Evolutionary conservation across 2,797 vertebrate genomes (phyloP), one percentile per base, ranked within the genome.

Genomic region (Octomys mimax): DNA sequence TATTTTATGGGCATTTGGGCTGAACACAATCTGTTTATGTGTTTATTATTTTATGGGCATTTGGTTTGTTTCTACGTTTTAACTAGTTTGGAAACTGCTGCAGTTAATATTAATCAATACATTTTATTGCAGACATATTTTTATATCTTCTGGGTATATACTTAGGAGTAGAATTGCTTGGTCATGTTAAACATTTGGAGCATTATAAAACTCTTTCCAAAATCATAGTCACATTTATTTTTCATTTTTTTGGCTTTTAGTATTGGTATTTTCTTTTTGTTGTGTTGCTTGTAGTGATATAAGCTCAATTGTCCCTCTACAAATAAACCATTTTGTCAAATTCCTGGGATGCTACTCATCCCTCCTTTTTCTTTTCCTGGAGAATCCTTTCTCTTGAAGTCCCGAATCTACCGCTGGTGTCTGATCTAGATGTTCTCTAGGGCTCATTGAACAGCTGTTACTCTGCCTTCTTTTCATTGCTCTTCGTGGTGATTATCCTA

Each of bases 41-140:
- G 1, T 89, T 95, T 39, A 86, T 89, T 46, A 87, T 14, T 83
- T 87, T 36, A 79, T 90, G 42, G 66, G 24, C 62, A 80, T 87
- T 94, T 91, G 64, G 18, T 22, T 96, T 93, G 33, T 87, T 92
- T 59, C n/a, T 95, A 11, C 36, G 49, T 86, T 96, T 92, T 95
- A 73, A 24, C 54, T 64, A 42, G 28, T 77, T 33, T 26, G 16
- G n/a, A 82, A 75, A 92, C 92, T 80, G 46, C 12, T 96, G 52
- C 62, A 73, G 0, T 87, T 95, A 80, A 71, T n/a, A 87, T 90
- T 94, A 13, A 12, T 84, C 36, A 62, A 52, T 28, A 91, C 22
- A 14, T 91, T 95, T 94, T 96, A 85, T 28, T 87, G n/a, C 93
- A 61, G 8, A 46, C 39, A 31, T 54, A 39, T 89, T 94, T 97